A percentile compares a stretch with the other conserved stretches of the same genome.
Conservation (phyloP, 1,140 invertebrate genomes). For the Hestina assimilis region DNA sequence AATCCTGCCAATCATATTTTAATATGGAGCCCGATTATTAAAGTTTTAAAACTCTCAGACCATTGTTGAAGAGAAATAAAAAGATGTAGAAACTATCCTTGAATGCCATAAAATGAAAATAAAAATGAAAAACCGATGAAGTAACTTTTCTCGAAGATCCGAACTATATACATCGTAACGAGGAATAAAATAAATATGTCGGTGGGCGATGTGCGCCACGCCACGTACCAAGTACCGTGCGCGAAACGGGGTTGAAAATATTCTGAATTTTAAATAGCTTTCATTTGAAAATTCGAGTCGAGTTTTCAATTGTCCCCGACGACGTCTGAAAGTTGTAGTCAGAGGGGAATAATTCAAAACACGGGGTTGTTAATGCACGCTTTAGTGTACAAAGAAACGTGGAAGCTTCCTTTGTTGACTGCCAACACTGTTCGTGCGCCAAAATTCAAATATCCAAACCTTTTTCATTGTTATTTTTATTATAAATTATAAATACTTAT, state of each 20-base stretch:
- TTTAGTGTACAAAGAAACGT: conserved; percentile 9
- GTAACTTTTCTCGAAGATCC: not conserved
- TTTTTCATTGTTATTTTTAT: conserved; percentile 10
- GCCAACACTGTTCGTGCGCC: conserved; percentile 25
- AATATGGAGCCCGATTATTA: no score
- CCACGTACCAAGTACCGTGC: not conserved
- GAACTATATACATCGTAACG: not conserved
- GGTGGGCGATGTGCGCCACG: not conserved
- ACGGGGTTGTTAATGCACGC: conserved; percentile 9
- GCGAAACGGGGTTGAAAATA: conserved; percentile 17
- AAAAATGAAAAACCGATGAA: no score
- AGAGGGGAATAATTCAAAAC: conserved; percentile 19
- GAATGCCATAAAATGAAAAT: no score
- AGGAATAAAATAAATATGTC: not conserved
- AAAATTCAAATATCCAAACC: conserved; percentile 31
- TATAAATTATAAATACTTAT: conserved; percentile 3
- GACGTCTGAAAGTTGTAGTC: conserved; percentile 15
- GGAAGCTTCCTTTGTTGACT: conserved; percentile 16
- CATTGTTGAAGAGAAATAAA: not conserved
- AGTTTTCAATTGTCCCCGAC: conserved; percentile 22
- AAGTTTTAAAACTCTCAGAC: not conserved
- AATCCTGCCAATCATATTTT: no score
- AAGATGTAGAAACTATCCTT: not conserved
- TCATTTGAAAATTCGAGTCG: conserved; percentile 21
- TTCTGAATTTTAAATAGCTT: conserved; percentile 20